Conservation (phyloP, 2,888 invertebrate species). For the Nezara viridula region DNA sequence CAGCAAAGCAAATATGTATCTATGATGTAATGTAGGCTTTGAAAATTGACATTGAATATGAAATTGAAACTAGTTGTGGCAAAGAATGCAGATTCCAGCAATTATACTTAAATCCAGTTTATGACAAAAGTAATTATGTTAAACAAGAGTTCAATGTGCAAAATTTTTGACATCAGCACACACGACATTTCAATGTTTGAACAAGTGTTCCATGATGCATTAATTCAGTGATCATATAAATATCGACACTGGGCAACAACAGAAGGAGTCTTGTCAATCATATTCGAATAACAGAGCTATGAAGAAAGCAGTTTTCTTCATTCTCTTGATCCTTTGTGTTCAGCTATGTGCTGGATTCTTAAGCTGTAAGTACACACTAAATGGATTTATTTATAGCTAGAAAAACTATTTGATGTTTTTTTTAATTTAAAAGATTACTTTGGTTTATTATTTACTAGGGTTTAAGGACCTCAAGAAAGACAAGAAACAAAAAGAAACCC, state of each 20-base stretch:
- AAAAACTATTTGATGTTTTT: background rate
- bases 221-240: conserved; percentile 6
- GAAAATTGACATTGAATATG: background rate
- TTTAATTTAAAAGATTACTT: background rate
- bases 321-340: conserved; percentile 16
- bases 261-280: background rate
- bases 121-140: background rate
- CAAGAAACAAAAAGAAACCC: background rate
- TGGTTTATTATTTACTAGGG: background rate
- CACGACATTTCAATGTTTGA: background rate
- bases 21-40: background rate
- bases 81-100: background rate
- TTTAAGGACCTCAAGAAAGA: background rate
- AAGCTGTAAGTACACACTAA: background rate
- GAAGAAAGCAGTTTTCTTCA: background rate
- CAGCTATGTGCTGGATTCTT: conserved; percentile 22
- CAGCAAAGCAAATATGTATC: background rate
- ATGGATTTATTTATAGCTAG: background rate
- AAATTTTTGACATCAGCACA: conserved; percentile 14
- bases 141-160: background rate
- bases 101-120: background rate
- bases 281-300: background rate
- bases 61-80: background rate
- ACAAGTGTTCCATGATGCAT: background rate
- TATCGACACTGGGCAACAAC: background rate